These are phyloP conservation scores for Craseonycteris thonglongyai DNA, from an alignment of 2,113 vertebrate species.

Conservation along the genomic window DNA sequence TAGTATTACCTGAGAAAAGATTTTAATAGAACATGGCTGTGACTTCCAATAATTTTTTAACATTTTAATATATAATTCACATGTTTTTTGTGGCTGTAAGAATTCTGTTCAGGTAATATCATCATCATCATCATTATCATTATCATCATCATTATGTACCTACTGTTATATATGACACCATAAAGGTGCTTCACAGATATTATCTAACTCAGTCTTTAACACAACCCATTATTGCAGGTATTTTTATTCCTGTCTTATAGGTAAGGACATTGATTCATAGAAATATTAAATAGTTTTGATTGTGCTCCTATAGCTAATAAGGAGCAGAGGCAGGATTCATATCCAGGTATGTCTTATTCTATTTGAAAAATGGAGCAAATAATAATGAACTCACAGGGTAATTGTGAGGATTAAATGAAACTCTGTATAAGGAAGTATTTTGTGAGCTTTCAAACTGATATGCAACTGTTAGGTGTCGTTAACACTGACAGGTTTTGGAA, in stretches of 20 bases:
- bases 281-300: neutral
- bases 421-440: neutral
- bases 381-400: neutral
- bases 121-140: neutral
- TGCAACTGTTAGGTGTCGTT: neutral
- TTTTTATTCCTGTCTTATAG: neutral
- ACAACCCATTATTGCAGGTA: neutral
- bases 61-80: neutral
- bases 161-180: neutral
- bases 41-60: neutral
- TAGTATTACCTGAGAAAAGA: neutral
- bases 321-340: neutral
- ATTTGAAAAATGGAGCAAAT: neutral
- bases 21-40: neutral
- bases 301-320: neutral
- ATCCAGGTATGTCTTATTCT: neutral
- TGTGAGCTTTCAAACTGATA: neutral
- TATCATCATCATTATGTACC: neutral
- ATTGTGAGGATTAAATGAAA: neutral
- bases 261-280: neutral
- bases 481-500: neutral
- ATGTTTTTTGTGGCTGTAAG: neutral
- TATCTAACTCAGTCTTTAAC: neutral
- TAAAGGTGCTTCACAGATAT: neutral
- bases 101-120: neutral